A percentile compares a stretch with the other conserved stretches of the same genome.
Conservation (phyloP, 2,113 vertebrate species). For the Balaeniceps rex region DNA sequence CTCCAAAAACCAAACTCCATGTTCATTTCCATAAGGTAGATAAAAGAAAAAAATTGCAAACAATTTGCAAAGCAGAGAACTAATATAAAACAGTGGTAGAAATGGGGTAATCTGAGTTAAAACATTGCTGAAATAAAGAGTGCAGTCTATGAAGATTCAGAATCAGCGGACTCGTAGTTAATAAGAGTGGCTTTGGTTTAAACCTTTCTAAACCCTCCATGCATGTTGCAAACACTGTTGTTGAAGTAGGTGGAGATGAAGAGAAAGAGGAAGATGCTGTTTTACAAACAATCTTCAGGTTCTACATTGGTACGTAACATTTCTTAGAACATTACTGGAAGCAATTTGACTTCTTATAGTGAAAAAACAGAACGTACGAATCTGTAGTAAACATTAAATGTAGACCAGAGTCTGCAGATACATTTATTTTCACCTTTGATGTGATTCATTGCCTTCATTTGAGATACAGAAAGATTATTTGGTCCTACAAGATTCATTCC, state of each 20-base stretch:
- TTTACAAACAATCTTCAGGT: background rate
- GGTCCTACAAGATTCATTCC: background rate
- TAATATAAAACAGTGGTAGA: background rate
- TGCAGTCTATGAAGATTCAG: background rate
- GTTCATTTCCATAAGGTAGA: background rate
- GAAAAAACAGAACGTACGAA: background rate
- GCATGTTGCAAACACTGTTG: background rate
- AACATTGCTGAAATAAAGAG: background rate
- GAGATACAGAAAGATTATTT: background rate
- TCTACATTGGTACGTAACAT: background rate
- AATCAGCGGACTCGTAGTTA: background rate
- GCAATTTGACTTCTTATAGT: background rate
- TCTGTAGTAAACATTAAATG: background rate
- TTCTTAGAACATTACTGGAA: background rate
- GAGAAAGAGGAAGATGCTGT: background rate
- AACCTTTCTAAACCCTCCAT: background rate
- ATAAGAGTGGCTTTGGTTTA: background rate
- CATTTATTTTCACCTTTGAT: background rate
- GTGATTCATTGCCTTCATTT: background rate
- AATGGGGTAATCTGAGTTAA: background rate
- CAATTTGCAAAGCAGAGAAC: background rate
- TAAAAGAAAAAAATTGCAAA: background rate
- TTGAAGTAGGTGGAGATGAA: background rate
- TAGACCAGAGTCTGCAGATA: background rate
- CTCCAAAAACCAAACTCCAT: background rate